Base-by-base conservation (phyloP, 2,888 invertebrate genomes). In the Bombyx huttoni region DNA sequence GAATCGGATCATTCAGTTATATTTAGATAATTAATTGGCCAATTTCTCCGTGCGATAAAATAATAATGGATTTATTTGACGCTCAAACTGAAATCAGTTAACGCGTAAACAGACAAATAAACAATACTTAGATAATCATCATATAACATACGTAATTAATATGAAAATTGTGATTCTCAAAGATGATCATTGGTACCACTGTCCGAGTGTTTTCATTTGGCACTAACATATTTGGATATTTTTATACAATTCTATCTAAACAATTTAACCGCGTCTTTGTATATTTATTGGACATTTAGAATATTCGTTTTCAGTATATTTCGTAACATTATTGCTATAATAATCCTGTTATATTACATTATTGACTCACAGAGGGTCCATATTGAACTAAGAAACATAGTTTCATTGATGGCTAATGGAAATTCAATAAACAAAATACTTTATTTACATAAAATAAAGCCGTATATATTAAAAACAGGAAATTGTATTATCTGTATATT, bases 221-320 rank as follows among this genome's bases (percentile, higher is more conserved):
- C 87, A 88, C 87, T 81, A 78, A 73, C 73, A 75, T 76, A 82
- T 85, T 87, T 86, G 85, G 84, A 80, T 85, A 40, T 40, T 40
- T 40, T 12, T 78, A 77, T 79, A 75, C 75, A 78, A 72, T 70
- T 80, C 75, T 81, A 81, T 80, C 80, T 82, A 83, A 70, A 73
- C 67, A 73, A 73, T 61, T 47, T 65, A 61, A 68, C 65, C 73
- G 66, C 70, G 70, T 72, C 67, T 74, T 70, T 65, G 54, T 60
- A 54, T 56, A 56, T 59, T 63, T 61, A 55, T 49, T 56, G 60
- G 62, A 67, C 58, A 67, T 76, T 75, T 72, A 68, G 67, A 73
- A 73, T 71, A 71, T 70, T 51, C 61, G 63, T 67, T 67, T 65
- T 64, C 64, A 58, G 61, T 61, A 61, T 40, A 10, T 40, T 40